A percentile compares a stretch with the other conserved stretches of the same genome.
Conservation (phyloP, 2,797 vertebrate genomes). For the Acanthornis magna region DNA sequence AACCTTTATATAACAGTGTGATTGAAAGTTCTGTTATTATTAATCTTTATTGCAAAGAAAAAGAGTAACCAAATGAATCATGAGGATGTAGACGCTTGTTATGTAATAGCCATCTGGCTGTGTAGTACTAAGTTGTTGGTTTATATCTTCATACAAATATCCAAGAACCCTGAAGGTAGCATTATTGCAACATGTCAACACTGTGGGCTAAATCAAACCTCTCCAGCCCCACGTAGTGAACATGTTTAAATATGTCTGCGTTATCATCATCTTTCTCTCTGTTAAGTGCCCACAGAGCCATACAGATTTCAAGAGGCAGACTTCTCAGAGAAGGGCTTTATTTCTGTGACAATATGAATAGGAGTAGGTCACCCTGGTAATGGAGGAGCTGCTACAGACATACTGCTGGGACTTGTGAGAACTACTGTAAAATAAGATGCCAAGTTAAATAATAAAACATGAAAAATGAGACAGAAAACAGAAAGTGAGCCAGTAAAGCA, state of each 20-base stretch:
- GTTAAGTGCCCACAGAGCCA: neutral
- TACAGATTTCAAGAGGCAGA: neutral
- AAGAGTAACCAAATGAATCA: conserved; percentile 49
- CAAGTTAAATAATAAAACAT: neutral
- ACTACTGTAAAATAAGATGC: neutral
- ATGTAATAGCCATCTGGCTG: conserved; percentile 60
- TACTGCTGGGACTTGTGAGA: neutral
- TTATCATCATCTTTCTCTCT: neutral
- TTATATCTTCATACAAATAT: conserved; percentile 6
- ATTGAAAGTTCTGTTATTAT: conserved; percentile 49
- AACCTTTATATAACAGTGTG: conserved; percentile 26
- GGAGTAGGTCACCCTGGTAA: neutral
- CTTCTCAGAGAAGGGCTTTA: neutral
- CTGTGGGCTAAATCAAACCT: neutral
- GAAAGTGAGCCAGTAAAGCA: neutral
- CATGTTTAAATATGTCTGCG: neutral
- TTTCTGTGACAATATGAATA: neutral
- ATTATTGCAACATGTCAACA: neutral
- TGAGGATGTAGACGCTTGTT: conserved; percentile 44
- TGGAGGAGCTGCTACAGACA: neutral
- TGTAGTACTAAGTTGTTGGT: conserved; percentile 38
- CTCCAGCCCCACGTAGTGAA: neutral
- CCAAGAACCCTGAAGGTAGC: neutral
- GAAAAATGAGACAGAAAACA: neutral
- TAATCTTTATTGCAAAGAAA: conserved; percentile 48